phyloP scores from a whole-genome alignment of 92 coral and sea anemone species.

The Phenganax subtilis region DNA sequence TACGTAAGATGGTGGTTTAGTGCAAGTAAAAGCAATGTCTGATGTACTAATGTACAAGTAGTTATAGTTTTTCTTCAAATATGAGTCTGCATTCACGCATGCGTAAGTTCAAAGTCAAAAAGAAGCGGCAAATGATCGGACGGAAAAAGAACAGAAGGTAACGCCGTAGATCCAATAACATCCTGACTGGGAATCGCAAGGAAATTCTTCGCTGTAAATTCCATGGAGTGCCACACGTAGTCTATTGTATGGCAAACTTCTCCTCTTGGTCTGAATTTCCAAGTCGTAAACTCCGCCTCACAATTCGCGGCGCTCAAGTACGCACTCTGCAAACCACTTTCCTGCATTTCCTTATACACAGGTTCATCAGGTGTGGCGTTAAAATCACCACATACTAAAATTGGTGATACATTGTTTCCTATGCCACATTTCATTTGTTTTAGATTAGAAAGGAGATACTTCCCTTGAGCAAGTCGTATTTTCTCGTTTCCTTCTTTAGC shows the following conservation, averaged over 20 bases:
- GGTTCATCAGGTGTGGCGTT: conserved; percentile 93
- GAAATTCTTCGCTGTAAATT: conserved; percentile 59
- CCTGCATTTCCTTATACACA: conserved; percentile 65
- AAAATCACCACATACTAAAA: conserved; percentile 78
- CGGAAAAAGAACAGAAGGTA: conserved; percentile 74
- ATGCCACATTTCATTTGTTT: conserved; percentile 49
- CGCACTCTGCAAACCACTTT: conserved; percentile 61
- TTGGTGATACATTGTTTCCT: conserved; percentile 46
- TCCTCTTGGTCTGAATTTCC: conserved; percentile 71
- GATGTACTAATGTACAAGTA: too few relatives aligned
- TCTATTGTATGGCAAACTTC: conserved; percentile 93
- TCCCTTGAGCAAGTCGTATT: conserved; percentile 66
- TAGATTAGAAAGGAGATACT: conserved; percentile 50
- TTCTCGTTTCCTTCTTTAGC: conserved; percentile 67
- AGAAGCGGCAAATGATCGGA: conserved; percentile 86
- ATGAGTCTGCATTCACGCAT: not conserved
- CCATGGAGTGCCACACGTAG: conserved; percentile 73
- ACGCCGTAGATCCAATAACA: conserved; percentile 50
- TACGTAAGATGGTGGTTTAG: too few relatives aligned
- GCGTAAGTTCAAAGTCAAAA: conserved; percentile 59
- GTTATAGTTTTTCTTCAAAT: too few relatives aligned
- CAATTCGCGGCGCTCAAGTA: conserved; percentile 53
- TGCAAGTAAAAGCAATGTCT: too few relatives aligned
- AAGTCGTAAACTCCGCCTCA: conserved; percentile 79
- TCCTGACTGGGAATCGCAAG: conserved; percentile 55